Conservation (phyloP, 2,797 vertebrate species). For the Sarcophilus harrisii region DNA sequence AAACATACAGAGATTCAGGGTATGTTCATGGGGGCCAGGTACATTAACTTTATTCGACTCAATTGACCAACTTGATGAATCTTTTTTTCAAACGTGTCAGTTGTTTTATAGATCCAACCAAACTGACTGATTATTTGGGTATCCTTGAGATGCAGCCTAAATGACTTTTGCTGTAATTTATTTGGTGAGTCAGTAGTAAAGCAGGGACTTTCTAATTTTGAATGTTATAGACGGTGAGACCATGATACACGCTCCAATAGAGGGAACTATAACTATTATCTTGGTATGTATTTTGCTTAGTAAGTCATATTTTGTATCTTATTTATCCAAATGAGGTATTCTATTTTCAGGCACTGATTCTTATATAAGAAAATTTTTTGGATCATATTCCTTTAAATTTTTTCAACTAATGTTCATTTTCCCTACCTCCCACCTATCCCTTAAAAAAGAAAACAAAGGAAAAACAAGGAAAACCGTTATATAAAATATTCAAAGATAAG, state of each 20-base stretch:
- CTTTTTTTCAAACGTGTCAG: constrained; percentile 29
- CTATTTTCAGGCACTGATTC: constrained; percentile 16
- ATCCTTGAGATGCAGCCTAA: background rate
- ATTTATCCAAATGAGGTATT: background rate
- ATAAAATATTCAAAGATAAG: background rate
- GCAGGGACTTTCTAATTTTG: background rate
- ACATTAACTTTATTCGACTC: constrained; percentile 30
- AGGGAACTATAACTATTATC: background rate
- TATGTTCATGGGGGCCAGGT: background rate
- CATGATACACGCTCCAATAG: background rate
- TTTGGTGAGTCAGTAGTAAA: constrained; percentile 29
- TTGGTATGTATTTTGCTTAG: background rate
- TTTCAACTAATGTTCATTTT: background rate
- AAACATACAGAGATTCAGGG: background rate
- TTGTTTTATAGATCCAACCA: constrained; percentile 40
- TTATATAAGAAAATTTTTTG: constrained; percentile 23
- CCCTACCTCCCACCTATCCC: background rate
- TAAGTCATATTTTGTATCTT: background rate
- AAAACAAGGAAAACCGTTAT: background rate
- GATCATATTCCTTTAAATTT: constrained; percentile 14
- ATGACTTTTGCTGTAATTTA: constrained; percentile 15
- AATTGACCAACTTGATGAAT: constrained; percentile 6
- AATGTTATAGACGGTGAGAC: background rate
- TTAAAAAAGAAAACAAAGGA: background rate
- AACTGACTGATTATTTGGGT: constrained; percentile 23